Evolutionary conservation across 2,888 invertebrate species (phyloP).

Genomic region (Nemotelus nigrinus): DNA sequence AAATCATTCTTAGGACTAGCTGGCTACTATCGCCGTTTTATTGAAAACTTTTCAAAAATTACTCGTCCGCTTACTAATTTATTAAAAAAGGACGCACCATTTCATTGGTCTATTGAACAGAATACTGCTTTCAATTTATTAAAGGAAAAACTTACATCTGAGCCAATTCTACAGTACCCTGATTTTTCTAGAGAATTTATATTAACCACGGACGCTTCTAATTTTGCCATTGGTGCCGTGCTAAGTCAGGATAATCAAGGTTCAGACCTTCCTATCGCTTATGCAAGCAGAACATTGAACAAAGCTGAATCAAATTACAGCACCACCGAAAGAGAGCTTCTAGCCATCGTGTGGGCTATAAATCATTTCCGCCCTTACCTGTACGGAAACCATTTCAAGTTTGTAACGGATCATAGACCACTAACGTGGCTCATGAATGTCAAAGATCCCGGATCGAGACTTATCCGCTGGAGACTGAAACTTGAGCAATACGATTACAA

Average conservation of each 20-base stretch:
- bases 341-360: slow-evolving; percentile 50
- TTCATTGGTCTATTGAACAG: slow-evolving; percentile 28
- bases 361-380: slow-evolving; percentile 55
- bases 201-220: slow-evolving; percentile 56
- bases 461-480: slow-evolving; percentile 55
- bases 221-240: slow-evolving; percentile 54
- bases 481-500: slow-evolving; percentile 55
- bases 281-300: slow-evolving; percentile 53
- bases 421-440: slow-evolving; percentile 51
- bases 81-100: slow-evolving; percentile 14
- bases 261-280: slow-evolving; percentile 54
- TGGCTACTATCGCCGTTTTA: slow-evolving; percentile 13
- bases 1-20: slow-evolving; percentile 12
- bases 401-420: slow-evolving; percentile 56
- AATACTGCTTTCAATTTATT: slow-evolving; percentile 42
- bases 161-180: slow-evolving; percentile 53
- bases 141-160: slow-evolving; percentile 29
- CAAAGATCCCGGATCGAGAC: slow-evolving; percentile 52
- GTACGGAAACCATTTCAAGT: slow-evolving; percentile 53
- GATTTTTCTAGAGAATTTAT: slow-evolving; percentile 55
- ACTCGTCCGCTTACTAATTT: slow-evolving; percentile 8
- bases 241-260: slow-evolving; percentile 51
- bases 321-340: slow-evolving; percentile 47
- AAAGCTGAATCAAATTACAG: slow-evolving; percentile 53
- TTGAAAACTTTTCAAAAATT: slow-evolving; percentile 24